phyloP scores from a whole-genome alignment of 2,797 vertebrate species.

The Thripadectes ignobilis region DNA sequence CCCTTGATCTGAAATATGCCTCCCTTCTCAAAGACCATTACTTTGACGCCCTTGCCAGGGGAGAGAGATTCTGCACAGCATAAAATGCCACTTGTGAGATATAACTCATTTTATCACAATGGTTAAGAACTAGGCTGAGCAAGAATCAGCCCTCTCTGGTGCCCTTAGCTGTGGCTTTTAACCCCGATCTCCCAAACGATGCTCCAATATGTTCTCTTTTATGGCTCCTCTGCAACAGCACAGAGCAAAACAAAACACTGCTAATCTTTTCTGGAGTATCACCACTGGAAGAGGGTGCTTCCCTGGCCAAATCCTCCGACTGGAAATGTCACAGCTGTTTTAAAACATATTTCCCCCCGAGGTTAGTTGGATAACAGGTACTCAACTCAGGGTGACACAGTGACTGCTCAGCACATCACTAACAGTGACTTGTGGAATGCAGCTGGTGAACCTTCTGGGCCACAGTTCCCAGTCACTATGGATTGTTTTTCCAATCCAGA shows the following conservation, averaged over 20 bases:
- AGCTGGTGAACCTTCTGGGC: not conserved
- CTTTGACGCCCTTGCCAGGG: not conserved
- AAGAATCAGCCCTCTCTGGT: not conserved
- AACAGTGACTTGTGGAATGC: not conserved
- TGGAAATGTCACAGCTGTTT: slow-evolving; percentile 4
- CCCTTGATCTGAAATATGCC: not conserved
- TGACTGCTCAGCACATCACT: not conserved
- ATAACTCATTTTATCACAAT: not conserved
- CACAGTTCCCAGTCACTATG: not conserved
- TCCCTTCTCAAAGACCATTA: not conserved
- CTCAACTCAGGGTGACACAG: not conserved
- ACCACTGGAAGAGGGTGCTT: slow-evolving; percentile 8
- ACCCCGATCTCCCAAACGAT: not conserved
- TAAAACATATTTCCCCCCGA: not conserved
- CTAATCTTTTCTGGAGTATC: not conserved
- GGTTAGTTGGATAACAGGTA: slow-evolving; percentile 2
- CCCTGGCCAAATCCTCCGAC: not conserved
- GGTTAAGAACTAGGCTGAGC: not conserved
- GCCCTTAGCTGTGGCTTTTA: not conserved
- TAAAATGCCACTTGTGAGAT: not conserved
- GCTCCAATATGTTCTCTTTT: not conserved
- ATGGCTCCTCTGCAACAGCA: not conserved
- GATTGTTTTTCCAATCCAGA: not conserved
- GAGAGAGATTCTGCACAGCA: not conserved
- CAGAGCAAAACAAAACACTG: not conserved